Conservation (phyloP, 2,797 vertebrate species). For the Tangara arthus region DNA sequence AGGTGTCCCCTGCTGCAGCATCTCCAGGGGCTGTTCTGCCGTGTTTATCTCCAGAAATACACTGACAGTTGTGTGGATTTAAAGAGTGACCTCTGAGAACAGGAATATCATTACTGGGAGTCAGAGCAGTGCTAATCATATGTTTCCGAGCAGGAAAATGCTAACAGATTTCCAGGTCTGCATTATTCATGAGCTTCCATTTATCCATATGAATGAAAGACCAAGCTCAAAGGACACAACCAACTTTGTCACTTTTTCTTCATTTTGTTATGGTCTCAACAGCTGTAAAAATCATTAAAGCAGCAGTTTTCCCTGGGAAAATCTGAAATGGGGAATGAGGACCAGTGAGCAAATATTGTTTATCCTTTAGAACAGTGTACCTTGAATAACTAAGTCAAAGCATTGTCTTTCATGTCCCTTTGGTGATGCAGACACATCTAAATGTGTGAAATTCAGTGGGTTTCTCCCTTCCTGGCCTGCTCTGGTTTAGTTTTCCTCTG, state of each 20-base stretch:
- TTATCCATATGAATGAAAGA: conserved; percentile 59
- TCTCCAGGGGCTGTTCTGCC: background rate
- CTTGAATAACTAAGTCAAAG: background rate
- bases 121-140: conserved; percentile 46
- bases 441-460: rapidly evolving
- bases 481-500: rapidly evolving
- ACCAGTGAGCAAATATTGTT: background rate
- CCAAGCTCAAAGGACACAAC: conserved; percentile 5
- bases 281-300: conserved; percentile 54
- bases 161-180: conserved; percentile 42
- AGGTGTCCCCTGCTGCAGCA: background rate
- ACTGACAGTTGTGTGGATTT: background rate
- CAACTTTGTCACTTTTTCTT: conserved; percentile 35
- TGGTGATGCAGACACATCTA: rapidly evolving
- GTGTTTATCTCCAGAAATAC: background rate
- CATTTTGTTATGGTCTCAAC: conserved; percentile 3
- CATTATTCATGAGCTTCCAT: conserved; percentile 64
- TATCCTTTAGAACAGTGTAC: background rate
- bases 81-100: conserved; percentile 56
- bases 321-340: background rate
- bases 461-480: background rate
- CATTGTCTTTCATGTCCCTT: background rate
- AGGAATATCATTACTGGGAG: conserved; percentile 22
- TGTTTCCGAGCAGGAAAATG: conserved; percentile 54
- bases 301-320: conserved; percentile 5